These are phyloP conservation scores for Synergus japonicus DNA, from an alignment of 2,888 invertebrate genomes.

Conservation along the genomic window DNA sequence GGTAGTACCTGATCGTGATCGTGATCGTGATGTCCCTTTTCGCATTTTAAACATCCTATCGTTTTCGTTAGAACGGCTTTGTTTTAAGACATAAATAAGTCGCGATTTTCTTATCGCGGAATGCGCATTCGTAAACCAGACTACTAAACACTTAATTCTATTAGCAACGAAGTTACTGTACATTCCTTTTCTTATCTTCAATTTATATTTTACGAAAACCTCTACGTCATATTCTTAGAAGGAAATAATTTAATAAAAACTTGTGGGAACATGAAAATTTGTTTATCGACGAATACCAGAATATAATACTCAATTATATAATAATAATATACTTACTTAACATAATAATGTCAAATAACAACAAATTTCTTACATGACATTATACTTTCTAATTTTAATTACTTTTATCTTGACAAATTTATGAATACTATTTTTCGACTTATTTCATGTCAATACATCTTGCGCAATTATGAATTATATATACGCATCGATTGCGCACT, in stretches of 20 bases:
- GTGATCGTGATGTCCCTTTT: constrained; percentile 2
- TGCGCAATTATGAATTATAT: background rate
- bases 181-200: constrained; percentile 25
- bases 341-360: no score
- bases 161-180: background rate
- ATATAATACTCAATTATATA: background rate
- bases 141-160: constrained; percentile 6
- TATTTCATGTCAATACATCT: background rate
- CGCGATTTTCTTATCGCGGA: constrained; percentile 26
- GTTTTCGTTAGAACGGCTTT: constrained; percentile 10
- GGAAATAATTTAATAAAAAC: background rate
- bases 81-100: constrained; percentile 23
- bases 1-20: background rate
- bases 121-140: constrained; percentile 19
- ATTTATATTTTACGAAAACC: background rate
- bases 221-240: background rate
- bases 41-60: constrained; percentile 6
- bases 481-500: background rate
- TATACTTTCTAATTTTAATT: no score
- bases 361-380: no score
- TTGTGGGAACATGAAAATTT: background rate
- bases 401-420: no score
- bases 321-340: no score
- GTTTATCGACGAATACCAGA: background rate
- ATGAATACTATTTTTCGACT: no score